Evolutionary conservation across 2,797 vertebrate species (phyloP).

Genomic region (Acipenser oxyrinchus): DNA sequence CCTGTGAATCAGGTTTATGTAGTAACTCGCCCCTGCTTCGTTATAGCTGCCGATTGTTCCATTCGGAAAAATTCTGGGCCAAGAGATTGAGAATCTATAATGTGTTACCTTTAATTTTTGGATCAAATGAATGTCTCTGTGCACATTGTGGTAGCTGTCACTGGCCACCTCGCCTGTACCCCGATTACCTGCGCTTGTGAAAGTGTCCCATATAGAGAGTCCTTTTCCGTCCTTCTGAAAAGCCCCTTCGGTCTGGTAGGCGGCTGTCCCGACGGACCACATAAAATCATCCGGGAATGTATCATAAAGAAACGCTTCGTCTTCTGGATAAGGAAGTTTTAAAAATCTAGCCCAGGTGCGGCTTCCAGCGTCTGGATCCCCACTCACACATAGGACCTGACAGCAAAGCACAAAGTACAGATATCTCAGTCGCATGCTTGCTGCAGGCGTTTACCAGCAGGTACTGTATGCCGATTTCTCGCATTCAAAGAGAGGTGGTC

Average conservation of each 20-base stretch:
- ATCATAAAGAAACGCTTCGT: slow-evolving; percentile 76
- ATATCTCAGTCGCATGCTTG: slow-evolving; percentile 10
- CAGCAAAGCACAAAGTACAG: background rate
- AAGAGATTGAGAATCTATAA: slow-evolving; percentile 91
- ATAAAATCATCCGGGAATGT: slow-evolving; percentile 81
- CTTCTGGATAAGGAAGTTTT: slow-evolving; percentile 68
- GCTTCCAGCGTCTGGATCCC: slow-evolving; percentile 60
- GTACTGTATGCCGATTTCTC: background rate
- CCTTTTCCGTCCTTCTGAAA: slow-evolving; percentile 84
- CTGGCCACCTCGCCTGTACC: slow-evolving; percentile 71
- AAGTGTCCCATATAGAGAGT: slow-evolving; percentile 85
- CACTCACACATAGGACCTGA: slow-evolving; percentile 21
- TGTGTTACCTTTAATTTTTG: slow-evolving; percentile 75
- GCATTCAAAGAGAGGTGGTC: background rate
- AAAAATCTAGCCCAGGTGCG: slow-evolving; percentile 75
- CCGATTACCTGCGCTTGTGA: slow-evolving; percentile 66
- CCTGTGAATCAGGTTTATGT: slow-evolving; percentile 61
- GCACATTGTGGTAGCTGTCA: slow-evolving; percentile 83
- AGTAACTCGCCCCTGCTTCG: slow-evolving; percentile 70
- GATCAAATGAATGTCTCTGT: slow-evolving; percentile 72
- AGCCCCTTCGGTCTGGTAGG: slow-evolving; percentile 88
- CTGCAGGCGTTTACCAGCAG: slow-evolving; percentile 12
- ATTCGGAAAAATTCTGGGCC: slow-evolving; percentile 83
- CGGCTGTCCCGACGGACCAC: slow-evolving; percentile 87
- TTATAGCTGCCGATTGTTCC: slow-evolving; percentile 67